Conservation (phyloP, 2,797 vertebrate genomes). For the Anomalospiza imberbis region DNA sequence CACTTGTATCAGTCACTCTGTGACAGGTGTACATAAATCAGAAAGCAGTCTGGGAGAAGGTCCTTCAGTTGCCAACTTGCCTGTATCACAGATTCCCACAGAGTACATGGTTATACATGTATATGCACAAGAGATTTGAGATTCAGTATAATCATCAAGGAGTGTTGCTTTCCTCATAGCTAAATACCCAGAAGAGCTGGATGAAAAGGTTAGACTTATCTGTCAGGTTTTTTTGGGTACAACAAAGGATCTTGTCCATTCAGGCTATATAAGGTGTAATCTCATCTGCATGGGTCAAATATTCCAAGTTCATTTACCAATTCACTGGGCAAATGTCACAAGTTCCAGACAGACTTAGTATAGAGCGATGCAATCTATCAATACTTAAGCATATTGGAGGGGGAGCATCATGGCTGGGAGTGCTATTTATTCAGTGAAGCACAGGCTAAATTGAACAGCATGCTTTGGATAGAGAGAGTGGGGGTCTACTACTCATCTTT, state of each 20-base stretch:
- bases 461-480: constrained; percentile 4
- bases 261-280: constrained; percentile 51
- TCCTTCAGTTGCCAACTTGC: constrained; percentile 35
- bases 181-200: constrained; percentile 57
- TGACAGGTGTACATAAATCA: constrained; percentile 60
- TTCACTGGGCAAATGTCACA: constrained; percentile 69
- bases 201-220: constrained; percentile 72
- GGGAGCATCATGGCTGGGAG: constrained; percentile 43
- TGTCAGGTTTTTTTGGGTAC: constrained; percentile 68
- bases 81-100: constrained; percentile 23
- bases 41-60: constrained; percentile 29
- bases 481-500: constrained; percentile 21
- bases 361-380: constrained; percentile 56
- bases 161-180: constrained; percentile 1
- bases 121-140: constrained; percentile 14
- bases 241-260: constrained; percentile 65
- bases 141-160: constrained; percentile 53
- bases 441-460: constrained; percentile 54
- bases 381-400: constrained; percentile 65
- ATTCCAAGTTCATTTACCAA: constrained; percentile 71
- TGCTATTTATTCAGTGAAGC: constrained; percentile 61
- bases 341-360: constrained; percentile 62
- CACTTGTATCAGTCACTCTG: not conserved
- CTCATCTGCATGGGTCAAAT: constrained; percentile 63
- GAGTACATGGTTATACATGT: constrained; percentile 2